Evolutionary conservation across 2,113 vertebrate species (phyloP), one percentile per base, ranked within the genome.

Genomic region (Tympanuchus pallidicinctus): DNA sequence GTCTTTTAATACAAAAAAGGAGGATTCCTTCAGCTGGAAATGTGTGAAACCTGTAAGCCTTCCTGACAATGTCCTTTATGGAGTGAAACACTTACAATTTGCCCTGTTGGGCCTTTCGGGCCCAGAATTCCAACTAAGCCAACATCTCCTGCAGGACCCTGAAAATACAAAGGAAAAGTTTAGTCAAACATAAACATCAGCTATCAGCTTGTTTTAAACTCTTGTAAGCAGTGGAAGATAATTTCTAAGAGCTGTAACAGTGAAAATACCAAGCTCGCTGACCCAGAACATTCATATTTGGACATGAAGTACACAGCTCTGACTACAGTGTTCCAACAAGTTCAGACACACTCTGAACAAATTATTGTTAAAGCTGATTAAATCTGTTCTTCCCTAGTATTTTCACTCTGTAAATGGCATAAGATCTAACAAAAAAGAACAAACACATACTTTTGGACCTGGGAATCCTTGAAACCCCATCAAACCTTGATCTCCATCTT

Each of bases 401-500:
- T 72, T 64, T 93, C 43, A 81, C 45, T 75, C 61, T 57, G 34
- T 74, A 93, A 82, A 87, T 47, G 63, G 27, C 45, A 93, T 82
- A 47, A 81, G 64, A 59, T 86, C 40, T 34, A 81, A 47, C 10
- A 95, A 52, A 95, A 94, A 87, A 95, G 70, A 85, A 95, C 5
- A 1, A 83, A 64, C 38, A 97, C 98, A 90, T 97, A 99, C 99
- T 98, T 98, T 98, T 79, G 99, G 99, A 32, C 99, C 99, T 93
- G 98, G 98, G 87, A 99, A 99, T 93, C 99, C 99, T 86, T 98
- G 98, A 93, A 99, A 98, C 38, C 99, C 99, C 95, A 97, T 97
- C 89, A 99, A 97, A 75, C 99, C 99, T 95, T 87, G 97, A 93
- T 98, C 96, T 94, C 99, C 99, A 88, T 97, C 74, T 92, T 99